Conservation (phyloP, 35 echinoderm and acorn worm species). For the Apostichopus parvimensis region DNA sequence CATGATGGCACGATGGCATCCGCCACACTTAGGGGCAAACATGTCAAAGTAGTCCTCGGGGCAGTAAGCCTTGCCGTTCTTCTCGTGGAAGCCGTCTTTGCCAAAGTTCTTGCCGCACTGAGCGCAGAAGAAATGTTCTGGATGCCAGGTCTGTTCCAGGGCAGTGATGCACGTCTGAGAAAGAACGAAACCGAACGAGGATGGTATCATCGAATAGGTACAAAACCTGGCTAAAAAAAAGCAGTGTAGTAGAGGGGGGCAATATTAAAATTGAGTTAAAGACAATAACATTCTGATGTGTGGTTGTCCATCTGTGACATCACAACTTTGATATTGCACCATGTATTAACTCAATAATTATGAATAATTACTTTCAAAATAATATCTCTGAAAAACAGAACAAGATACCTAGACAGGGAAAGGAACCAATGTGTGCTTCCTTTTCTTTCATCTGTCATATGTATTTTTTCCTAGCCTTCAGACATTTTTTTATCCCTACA, state of each 20-base stretch:
- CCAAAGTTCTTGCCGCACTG: constrained; percentile 93
- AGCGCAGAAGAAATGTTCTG: constrained; percentile 98
- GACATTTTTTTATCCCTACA: no score
- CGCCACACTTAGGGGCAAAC: constrained; percentile 97
- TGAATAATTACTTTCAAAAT: no score
- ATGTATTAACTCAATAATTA: no score
- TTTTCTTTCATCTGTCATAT: no score
- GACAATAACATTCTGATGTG: not conserved
- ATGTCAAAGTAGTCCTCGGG: constrained; percentile 96
- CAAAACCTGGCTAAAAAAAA: not conserved
- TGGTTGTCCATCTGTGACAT: not conserved
- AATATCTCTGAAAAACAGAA: no score
- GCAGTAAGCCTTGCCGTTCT: constrained; percentile 92
- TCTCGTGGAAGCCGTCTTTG: constrained; percentile 95
- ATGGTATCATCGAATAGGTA: not conserved
- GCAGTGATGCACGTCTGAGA: constrained; percentile 90
- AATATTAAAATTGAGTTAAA: not conserved
- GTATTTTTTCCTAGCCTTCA: no score
- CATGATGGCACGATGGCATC: constrained; percentile 93
- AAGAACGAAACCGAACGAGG: not conserved
- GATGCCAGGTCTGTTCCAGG: constrained; percentile 97
- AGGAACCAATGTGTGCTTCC: no score
- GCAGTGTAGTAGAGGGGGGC: not conserved
- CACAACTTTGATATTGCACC: no score
- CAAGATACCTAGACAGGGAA: no score